Conservation (phyloP, 2,888 invertebrate species). For the Drosophila villosipedis region DNA sequence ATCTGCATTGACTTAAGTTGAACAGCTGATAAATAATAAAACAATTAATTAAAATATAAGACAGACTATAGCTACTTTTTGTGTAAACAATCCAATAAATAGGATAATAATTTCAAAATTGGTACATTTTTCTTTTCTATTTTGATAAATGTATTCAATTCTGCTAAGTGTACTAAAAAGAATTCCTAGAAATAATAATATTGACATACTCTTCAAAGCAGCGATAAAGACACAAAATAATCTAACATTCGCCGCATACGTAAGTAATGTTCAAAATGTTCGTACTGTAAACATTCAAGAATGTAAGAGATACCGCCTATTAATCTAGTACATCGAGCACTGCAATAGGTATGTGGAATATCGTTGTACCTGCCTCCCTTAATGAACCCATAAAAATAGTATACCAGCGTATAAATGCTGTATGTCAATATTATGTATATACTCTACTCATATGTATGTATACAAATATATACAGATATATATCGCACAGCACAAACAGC, state of each 20-base stretch:
- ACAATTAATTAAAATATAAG: too few species aligned
- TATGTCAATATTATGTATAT: slow-evolving; percentile 1
- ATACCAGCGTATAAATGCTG: background rate
- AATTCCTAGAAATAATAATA: background rate
- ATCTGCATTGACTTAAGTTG: too few species aligned
- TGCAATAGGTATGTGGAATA: background rate
- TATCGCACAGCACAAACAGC: background rate
- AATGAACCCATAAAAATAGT: background rate
- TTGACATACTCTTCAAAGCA: background rate
- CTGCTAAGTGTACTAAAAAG: background rate
- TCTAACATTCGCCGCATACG: background rate
- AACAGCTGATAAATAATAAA: too few species aligned
- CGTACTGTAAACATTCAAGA: background rate
- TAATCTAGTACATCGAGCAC: background rate
- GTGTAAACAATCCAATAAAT: background rate
- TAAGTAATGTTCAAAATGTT: background rate
- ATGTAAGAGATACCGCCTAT: background rate
- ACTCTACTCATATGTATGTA: background rate
- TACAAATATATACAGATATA: background rate
- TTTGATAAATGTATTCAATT: background rate
- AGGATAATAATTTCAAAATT: background rate
- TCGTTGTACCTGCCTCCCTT: background rate
- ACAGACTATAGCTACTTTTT: too few species aligned
- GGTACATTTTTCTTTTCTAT: rapidly evolving
- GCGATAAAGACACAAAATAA: background rate